Conservation (phyloP, 92 coral and sea anemone genomes). For the Scolanthus callimorphus region DNA sequence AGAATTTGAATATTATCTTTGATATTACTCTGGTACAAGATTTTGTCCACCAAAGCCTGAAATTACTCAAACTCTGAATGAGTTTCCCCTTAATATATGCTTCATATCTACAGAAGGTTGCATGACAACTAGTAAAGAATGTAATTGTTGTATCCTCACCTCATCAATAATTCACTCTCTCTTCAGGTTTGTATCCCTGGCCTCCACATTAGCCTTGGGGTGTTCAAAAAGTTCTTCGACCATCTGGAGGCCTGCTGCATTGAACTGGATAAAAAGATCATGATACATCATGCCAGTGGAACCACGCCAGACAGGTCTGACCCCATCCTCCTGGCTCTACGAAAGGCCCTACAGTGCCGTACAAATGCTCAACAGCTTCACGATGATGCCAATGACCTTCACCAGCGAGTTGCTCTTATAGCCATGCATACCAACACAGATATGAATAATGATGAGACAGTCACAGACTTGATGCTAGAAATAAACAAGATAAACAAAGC, state of each 20-base stretch:
- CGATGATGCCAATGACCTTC: constrained; percentile 24
- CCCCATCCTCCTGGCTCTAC: constrained; percentile 7
- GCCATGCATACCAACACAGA: constrained; percentile 10
- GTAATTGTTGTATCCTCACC: too few relatives aligned
- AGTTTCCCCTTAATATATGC: too few relatives aligned
- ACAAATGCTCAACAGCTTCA: constrained; percentile 19
- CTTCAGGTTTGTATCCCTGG: constrained; percentile 24
- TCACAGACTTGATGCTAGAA: constrained; percentile 3
- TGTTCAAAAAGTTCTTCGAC: constrained; percentile 23
- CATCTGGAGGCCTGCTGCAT: constrained; percentile 24
- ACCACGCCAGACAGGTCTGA: neutral
- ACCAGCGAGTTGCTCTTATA: constrained; percentile 8
- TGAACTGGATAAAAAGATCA: constrained; percentile 26
- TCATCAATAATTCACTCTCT: constrained; percentile 36
- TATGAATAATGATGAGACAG: neutral
- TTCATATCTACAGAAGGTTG: too few relatives aligned
- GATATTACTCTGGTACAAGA: too few relatives aligned
- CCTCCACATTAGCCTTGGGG: too few relatives aligned
- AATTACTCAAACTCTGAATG: too few relatives aligned
- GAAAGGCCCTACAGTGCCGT: constrained; percentile 11
- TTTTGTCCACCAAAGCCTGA: too few relatives aligned
- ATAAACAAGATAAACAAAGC: constrained; percentile 3
- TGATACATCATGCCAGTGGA: constrained; percentile 5
- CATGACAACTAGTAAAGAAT: neutral
- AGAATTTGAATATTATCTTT: too few relatives aligned